Base-by-base conservation (phyloP, 2,888 invertebrate species). In the Clanis bilineata region DNA sequence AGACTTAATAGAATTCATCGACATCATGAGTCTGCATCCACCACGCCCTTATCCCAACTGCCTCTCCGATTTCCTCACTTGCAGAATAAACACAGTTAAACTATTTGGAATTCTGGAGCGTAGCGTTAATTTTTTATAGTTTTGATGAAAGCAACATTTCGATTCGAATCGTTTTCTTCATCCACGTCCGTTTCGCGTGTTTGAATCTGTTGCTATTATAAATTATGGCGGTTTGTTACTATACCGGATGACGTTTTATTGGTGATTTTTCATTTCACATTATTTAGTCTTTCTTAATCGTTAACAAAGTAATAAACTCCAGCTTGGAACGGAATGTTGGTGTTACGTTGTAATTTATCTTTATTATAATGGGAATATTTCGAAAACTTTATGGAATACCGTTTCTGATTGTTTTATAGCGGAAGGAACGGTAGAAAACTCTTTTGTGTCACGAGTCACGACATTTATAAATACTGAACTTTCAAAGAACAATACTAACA, bases 81-180 rank as follows among this genome's bases (percentile, higher is more conserved):
- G 38, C 58, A 28, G 36, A 38, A 77, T 78, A 83, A 82, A 80
- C 80, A 80, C 54, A 65, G 69, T 71, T 65, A 73, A 76, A 78
- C 76, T 77, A 82, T 78, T 68, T 72, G 71, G 73, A 68, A 74
- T 73, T 78, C 73, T 78, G 77, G 78, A 71, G 64, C 80, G 70
- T 64, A 63, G 66, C 62, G 60, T 63, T 62, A 55, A 60, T 54
- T 73, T 80, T 80, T 38, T 76, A 79, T 75, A 73, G 74, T 70
- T 77, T 64, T 71, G 63, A 59, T 62, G 71, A 77, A 76, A 57
- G 32, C 21, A 32, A 10, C 18, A 36, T 55, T 54, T 36, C 9
- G 36, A 36, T 21, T 55, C 21, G 45, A 47, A 47, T n/a, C 12
- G 12, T 47, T 5, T 18, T 41, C 41, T 41, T 41, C 18, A 41